Base-by-base conservation (phyloP, 2,888 invertebrate species). In the Latheticus oryzae region DNA sequence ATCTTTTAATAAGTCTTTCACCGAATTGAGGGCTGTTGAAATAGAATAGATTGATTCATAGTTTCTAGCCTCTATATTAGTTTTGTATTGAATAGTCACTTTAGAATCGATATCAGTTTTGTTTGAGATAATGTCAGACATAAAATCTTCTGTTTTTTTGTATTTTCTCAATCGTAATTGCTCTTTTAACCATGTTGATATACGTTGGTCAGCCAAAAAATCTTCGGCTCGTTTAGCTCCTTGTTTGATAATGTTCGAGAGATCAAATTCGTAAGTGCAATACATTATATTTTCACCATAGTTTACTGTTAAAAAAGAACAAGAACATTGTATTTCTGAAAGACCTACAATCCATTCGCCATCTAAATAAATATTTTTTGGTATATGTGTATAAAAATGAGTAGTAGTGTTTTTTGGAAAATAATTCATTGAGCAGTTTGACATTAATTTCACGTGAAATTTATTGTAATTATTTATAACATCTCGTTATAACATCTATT, bases 361-460 rank as follows among this genome's bases (percentile, higher is more conserved):
- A 1, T 56, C 16, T 21, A 68, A 51, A 26, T 26, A 9, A 11
- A 68, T 56, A 4, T 48, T 35, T 12, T 50, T 33, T 4, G 62
- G 63, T 30, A 73, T 33, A 13, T 65, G 62, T 3, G 68, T 71
- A 17, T n/a, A 53, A 48, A 62, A 73, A 21, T 58, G 45, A 4
- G 68, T 55, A 3, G 69, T 61, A 12, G 60, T 69, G 52, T 72
- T 72, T 15, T 65, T 50, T 0, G 63, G 63, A 59, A 63, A 70
- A 38, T 63, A 65, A 1, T 50, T 1, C 60, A 64, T 59, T n/a
- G 65, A 65, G 30, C 62, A 67, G 52, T 69, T 66, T 23, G 62
- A 63, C n/a, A 63, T 54, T 1, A 69, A 30, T 4, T 64, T 68
- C 1, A 68, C 3, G 42, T 62, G 68, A 60, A 70, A 68, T 3